Evolutionary conservation across 2,888 invertebrate genomes (phyloP).

Genomic region (Meteorus colon): DNA sequence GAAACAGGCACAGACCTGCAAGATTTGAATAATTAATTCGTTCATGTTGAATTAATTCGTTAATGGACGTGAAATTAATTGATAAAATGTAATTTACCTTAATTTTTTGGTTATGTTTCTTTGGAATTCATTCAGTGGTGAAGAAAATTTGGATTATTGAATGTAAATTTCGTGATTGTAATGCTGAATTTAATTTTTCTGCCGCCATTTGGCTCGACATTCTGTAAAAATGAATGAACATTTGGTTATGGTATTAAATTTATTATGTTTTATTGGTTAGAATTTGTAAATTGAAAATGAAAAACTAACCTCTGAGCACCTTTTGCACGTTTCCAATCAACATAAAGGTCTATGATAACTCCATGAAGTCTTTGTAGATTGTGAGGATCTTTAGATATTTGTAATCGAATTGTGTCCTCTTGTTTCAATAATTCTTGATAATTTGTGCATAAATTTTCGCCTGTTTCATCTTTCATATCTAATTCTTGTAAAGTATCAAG

Average conservation of each 20-base stretch:
- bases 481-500: slow-evolving; percentile 66
- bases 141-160: slow-evolving; percentile 16
- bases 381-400: slow-evolving; percentile 60
- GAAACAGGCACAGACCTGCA: too few relatives aligned
- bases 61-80: background rate
- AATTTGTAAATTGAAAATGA: background rate
- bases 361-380: slow-evolving; percentile 63
- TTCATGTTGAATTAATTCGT: too few relatives aligned
- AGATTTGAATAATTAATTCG: too few relatives aligned
- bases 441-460: slow-evolving; percentile 62
- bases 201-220: slow-evolving; percentile 64
- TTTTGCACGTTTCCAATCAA: slow-evolving; percentile 70
- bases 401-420: slow-evolving; percentile 58
- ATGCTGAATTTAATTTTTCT: slow-evolving; percentile 60
- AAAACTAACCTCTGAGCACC: slow-evolving; percentile 62
- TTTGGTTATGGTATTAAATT: slow-evolving; percentile 20
- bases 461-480: slow-evolving; percentile 64
- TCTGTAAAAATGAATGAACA: slow-evolving; percentile 50
- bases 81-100: background rate
- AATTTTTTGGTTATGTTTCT: background rate
- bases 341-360: slow-evolving; percentile 66
- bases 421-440: slow-evolving; percentile 65
- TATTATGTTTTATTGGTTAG: background rate
- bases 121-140: background rate
- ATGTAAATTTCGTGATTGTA: slow-evolving; percentile 61